phyloP scores from a whole-genome alignment of 2,888 invertebrate genomes.

The Sarcophaga caerulescens region DNA sequence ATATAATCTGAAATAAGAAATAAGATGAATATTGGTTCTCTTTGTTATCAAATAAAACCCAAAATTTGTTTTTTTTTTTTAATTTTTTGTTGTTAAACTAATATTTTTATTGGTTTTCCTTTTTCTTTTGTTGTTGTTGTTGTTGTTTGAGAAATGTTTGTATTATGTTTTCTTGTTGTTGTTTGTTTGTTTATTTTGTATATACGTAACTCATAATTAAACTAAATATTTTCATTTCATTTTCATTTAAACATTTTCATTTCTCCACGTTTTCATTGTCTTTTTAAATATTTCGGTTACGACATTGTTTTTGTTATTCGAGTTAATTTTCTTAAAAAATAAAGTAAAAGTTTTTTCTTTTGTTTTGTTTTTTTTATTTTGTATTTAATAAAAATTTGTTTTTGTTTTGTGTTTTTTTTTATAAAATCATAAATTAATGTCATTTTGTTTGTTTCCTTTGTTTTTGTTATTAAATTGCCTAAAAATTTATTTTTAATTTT shows the following conservation, averaged over 20 bases:
- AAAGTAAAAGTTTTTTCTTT: slow-evolving; percentile 46
- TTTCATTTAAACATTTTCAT: slow-evolving; percentile 39
- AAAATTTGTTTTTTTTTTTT: slow-evolving; percentile 9
- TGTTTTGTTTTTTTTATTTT: slow-evolving; percentile 5
- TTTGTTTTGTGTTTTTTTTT: slow-evolving; percentile 29
- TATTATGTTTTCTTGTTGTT: slow-evolving; percentile 33
- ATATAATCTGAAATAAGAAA: neutral
- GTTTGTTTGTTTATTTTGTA: slow-evolving; percentile 52
- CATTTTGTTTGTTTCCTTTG: slow-evolving; percentile 48
- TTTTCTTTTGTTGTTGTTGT: slow-evolving; percentile 50
- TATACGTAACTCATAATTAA: slow-evolving; percentile 48
- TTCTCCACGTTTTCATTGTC: slow-evolving; percentile 39
- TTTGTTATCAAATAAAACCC: slow-evolving; percentile 12
- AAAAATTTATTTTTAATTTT: slow-evolving; percentile 62
- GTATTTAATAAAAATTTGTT: slow-evolving; percentile 51
- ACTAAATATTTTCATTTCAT: slow-evolving; percentile 43
- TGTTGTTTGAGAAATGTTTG: slow-evolving; percentile 55
- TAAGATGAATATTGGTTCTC: neutral
- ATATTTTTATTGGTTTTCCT: slow-evolving; percentile 56
- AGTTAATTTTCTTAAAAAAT: slow-evolving; percentile 36
- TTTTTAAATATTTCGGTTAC: slow-evolving; percentile 3
- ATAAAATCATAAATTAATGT: slow-evolving; percentile 59
- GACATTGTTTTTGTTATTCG: neutral
- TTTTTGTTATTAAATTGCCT: slow-evolving; percentile 48
- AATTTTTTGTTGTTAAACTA: slow-evolving; percentile 56